These are phyloP conservation scores for Heteromurus nitidus DNA, from an alignment of 2,888 invertebrate genomes.

Conservation along the genomic window DNA sequence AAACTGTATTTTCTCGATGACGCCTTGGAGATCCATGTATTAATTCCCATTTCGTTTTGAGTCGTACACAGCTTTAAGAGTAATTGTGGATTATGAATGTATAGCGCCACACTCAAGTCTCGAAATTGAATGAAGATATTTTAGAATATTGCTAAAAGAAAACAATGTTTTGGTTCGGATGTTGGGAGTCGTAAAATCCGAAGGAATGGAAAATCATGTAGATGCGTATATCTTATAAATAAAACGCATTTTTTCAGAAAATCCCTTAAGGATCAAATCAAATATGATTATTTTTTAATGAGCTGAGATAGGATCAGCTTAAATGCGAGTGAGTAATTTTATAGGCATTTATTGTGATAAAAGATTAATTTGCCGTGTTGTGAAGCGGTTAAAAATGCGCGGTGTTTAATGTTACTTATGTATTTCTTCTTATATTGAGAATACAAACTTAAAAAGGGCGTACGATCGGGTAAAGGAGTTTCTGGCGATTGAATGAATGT, in stretches of 20 bases:
- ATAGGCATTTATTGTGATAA: neutral
- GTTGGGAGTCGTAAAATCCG: no score
- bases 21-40: no score
- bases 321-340: slow-evolving; percentile 11
- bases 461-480: neutral
- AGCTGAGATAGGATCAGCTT: slow-evolving; percentile 14
- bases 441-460: neutral
- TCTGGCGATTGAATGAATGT: neutral
- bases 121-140: no score
- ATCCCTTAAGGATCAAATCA: neutral
- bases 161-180: no score
- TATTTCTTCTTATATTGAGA: neutral
- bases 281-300: slow-evolving; percentile 9
- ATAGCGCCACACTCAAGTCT: no score
- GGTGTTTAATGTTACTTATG: neutral
- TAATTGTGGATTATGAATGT: no score
- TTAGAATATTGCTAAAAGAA: no score
- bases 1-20: no score
- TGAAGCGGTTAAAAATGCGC: neutral
- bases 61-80: no score
- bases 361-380: neutral
- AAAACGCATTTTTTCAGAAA: neutral
- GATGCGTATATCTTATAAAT: no score
- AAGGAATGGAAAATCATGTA: no score
- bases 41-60: no score